These are phyloP conservation scores for Hippocampus mohnikei DNA, from an alignment of 2,113 vertebrate genomes.

Conservation along the genomic window DNA sequence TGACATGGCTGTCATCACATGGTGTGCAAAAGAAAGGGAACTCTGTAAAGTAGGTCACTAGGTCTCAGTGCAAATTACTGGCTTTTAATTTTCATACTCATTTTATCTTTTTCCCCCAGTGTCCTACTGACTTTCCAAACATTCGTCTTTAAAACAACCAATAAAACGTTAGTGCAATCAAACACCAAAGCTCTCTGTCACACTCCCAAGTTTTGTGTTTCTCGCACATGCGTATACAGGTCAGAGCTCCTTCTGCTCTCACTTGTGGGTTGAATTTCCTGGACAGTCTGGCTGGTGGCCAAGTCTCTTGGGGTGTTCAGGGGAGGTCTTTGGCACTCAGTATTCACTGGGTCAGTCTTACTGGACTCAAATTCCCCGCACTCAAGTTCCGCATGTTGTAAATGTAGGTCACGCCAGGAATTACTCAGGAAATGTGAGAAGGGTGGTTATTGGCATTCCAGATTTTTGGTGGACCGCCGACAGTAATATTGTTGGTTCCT, in stretches of 20 bases:
- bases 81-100: not conserved
- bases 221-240: slow-evolving; percentile 4
- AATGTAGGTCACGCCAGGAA: slow-evolving; percentile 58
- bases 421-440: slow-evolving; percentile 36
- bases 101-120: not conserved
- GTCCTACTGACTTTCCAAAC: slow-evolving; percentile 5
- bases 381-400: slow-evolving; percentile 26
- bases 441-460: slow-evolving; percentile 8
- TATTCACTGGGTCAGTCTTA: slow-evolving; percentile 23
- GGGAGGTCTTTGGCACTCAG: slow-evolving; percentile 22
- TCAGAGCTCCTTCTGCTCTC: slow-evolving; percentile 7
- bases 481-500: slow-evolving; percentile 5
- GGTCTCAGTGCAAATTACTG: slow-evolving; percentile 4
- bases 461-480: slow-evolving; percentile 1
- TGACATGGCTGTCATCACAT: slow-evolving; percentile 39
- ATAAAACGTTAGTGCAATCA: not conserved
- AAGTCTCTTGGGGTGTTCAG: slow-evolving; percentile 28
- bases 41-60: slow-evolving; percentile 47
- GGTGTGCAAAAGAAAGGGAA: slow-evolving; percentile 24
- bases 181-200: not conserved
- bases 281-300: slow-evolving; percentile 36
- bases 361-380: slow-evolving; percentile 11
- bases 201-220: slow-evolving; percentile 20
- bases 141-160: slow-evolving; percentile 3
- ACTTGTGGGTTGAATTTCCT: slow-evolving; percentile 44